Evolutionary conservation across 2,113 vertebrate species (phyloP).

Genomic region (Spizaetus ornatus): DNA sequence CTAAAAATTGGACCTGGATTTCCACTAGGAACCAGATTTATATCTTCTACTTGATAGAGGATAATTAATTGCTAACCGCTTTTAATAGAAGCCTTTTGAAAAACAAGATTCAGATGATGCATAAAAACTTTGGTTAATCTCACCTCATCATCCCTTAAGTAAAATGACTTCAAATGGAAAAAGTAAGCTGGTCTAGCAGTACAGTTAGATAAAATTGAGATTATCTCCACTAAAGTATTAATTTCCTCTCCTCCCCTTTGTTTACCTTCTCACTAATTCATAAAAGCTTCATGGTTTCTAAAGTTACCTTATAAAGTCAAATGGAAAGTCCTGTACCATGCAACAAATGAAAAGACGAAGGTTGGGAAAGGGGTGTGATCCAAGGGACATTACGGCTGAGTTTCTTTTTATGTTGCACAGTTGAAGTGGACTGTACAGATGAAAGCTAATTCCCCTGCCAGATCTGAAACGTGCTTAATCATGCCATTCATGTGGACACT

Average conservation of each 20-base stretch:
- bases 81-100: background rate
- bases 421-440: rapidly evolving
- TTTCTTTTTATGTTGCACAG: background rate
- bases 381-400: rapidly evolving
- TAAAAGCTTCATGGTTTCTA: background rate
- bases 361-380: background rate
- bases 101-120: background rate
- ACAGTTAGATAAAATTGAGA: background rate
- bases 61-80: background rate
- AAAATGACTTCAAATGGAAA: background rate
- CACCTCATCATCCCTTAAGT: background rate
- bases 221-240: background rate
- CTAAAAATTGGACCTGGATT: background rate
- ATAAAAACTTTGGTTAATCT: background rate
- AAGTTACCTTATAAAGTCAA: background rate
- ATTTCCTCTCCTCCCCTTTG: background rate
- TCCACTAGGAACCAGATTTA: rapidly evolving
- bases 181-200: background rate
- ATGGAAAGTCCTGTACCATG: background rate
- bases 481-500: background rate
- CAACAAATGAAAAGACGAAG: rapidly evolving
- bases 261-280: background rate
- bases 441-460: background rate
- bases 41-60: background rate
- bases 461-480: background rate